These are phyloP conservation scores for Diaphora mendica DNA, from an alignment of 2,888 invertebrate species.

Conservation along the genomic window DNA sequence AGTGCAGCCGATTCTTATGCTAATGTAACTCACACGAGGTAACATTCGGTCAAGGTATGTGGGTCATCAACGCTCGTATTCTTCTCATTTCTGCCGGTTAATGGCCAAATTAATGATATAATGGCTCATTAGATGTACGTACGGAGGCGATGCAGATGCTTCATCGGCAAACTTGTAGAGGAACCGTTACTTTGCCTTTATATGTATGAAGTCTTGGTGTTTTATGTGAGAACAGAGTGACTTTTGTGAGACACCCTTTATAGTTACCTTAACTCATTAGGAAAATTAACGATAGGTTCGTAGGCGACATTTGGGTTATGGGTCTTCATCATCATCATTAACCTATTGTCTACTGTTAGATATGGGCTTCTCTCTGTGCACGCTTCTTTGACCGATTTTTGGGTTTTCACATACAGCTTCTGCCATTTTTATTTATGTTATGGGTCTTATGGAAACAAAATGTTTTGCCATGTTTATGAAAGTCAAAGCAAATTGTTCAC, in stretches of 20 bases:
- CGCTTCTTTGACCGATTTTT: too few species aligned
- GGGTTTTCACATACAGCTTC: too few species aligned
- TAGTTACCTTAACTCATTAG: not conserved
- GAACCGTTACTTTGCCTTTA: not conserved
- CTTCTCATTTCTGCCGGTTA: conserved; percentile 25
- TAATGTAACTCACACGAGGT: conserved; percentile 69
- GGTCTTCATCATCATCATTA: not conserved
- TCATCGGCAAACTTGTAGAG: not conserved
- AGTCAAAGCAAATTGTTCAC: not conserved
- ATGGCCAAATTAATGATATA: conserved; percentile 15
- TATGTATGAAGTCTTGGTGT: not conserved
- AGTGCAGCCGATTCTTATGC: conserved; percentile 54
- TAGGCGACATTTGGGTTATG: not conserved
- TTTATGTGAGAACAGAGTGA: not conserved
- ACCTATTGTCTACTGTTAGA: too few species aligned
- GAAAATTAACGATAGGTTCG: not conserved
- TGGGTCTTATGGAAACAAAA: not conserved
- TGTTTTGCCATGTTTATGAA: not conserved
- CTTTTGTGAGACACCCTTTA: not conserved
- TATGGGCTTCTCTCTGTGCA: too few species aligned
- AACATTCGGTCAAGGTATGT: conserved; percentile 76
- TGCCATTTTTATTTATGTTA: too few species aligned
- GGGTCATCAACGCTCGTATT: conserved; percentile 59
- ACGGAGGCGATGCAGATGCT: not conserved
- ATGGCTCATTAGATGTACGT: conserved; percentile 12